Base-by-base conservation (phyloP, 2,113 vertebrate species). In the Atlantisia rogersi region DNA sequence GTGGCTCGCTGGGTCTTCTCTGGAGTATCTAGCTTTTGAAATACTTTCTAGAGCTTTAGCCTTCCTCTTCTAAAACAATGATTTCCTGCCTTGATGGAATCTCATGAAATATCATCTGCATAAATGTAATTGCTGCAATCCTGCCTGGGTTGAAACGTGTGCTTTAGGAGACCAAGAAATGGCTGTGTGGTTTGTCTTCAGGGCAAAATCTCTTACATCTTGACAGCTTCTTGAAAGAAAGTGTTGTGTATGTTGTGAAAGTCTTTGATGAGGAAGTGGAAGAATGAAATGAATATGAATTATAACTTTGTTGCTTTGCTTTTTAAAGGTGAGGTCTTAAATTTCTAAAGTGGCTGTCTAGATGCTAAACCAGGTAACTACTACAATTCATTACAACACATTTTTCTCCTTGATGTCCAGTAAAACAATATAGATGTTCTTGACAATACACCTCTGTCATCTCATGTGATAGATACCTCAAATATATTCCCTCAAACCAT, bases 381-480 rank as follows among this genome's bases (percentile, higher is more conserved):
- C n/a, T 31, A 55, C 59, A 59, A 71, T 95, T 95, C 92, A 93
- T 92, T 94, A 32, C 44, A 84, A 68, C 42, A n/a, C 62, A 64
- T 92, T 96, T 96, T 88, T 93, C 88, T 46, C 69, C 52, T 93
- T 81, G 81, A 83, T 92, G 62, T 84, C 88, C 64, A 71, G 75
- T 92, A 95, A 96, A 92, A 86, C 39, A 86, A 29, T 39, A 37
- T 29, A 24, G 60, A 60, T 60, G 48, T 88, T 95, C 56, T 62
- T 93, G 80, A 88, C 86, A 78, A n/a, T 68, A 8, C 20, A 37
- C 60, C 53, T 93, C 76, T 86, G 83, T 71, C 59, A 22, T 5
- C 17, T 9, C 31, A 4, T 35, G 75, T 79, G 39, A 42, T 59
- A 31, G 25, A 59, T 17, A 20, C 37, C 31, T 86, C 29, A 59